These are phyloP conservation scores for Lasius platythorax DNA, from an alignment of 2,888 invertebrate genomes.

Conservation along the genomic window DNA sequence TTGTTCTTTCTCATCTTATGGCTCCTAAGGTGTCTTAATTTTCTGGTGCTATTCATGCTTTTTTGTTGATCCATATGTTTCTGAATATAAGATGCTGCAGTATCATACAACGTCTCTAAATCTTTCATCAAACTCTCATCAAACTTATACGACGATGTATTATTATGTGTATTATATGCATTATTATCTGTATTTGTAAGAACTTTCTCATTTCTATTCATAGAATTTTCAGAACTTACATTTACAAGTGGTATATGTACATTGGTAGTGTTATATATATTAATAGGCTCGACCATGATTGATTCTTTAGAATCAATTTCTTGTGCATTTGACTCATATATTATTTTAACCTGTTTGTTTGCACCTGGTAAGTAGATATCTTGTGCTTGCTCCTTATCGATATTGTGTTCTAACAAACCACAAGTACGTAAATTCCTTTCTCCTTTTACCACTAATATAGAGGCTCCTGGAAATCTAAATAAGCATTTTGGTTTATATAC, in stretches of 20 bases:
- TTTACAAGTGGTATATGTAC: neutral
- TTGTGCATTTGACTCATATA: conserved; percentile 88
- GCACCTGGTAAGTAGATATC: conserved; percentile 86
- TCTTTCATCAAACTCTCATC: neutral
- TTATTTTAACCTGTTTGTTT: conserved; percentile 88
- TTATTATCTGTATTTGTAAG: neutral
- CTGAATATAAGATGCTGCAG: conserved; percentile 66
- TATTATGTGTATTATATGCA: neutral
- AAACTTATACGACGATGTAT: neutral
- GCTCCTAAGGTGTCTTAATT: conserved; percentile 73
- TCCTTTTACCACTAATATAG: conserved; percentile 93
- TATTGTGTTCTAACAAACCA: conserved; percentile 91
- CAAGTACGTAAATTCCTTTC: conserved; percentile 92
- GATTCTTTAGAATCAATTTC: conserved; percentile 82
- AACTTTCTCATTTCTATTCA: neutral
- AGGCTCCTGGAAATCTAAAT: conserved; percentile 89
- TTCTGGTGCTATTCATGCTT: conserved; percentile 61
- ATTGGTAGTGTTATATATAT: neutral
- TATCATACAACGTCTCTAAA: conserved; percentile 56
- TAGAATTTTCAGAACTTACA: neutral
- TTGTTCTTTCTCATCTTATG: conserved; percentile 46
- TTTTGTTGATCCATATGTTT: conserved; percentile 65
- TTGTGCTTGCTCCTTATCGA: conserved; percentile 88
- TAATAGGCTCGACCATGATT: neutral
- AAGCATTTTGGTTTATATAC: neutral